Base-by-base conservation (phyloP, 2,113 vertebrate genomes). In the Etia nguti region DNA sequence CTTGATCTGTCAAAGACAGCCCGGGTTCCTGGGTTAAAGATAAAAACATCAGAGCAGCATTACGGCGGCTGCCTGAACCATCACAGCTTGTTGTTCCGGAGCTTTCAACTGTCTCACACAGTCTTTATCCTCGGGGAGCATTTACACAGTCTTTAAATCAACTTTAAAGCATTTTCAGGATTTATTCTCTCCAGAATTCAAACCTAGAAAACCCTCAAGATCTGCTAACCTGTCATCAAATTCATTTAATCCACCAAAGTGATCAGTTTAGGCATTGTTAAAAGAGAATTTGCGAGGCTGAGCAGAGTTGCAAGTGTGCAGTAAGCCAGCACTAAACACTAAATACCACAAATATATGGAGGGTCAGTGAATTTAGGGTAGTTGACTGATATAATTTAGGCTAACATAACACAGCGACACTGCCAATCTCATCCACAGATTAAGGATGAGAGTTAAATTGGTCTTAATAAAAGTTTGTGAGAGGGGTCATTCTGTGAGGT, bases 11-110 rank as follows among this genome's bases (percentile, higher is more conserved):
- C 59, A 92, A 24, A 81, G 82, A 81, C 59, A 86, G 60, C 86
- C 81, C 11, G 4, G 77, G 52, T 1, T 88, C 81, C 90, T 92
- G 79, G 52, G 86, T 86, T 41, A 20, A 79, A 83, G 29, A 88
- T 84, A 91, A 5, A 31, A 81, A 80, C 13, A 80, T 9, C 50
- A 0, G 7, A 75, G 55, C 20, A 54, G 46, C 11, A 50, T 77
- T n/a, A n/a, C 43, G 50, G 43, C 10, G 0, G 24, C 43, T 75
- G 70, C 46, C 6, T 48, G 26, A 75, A 77, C 26, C 15, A 31
- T 31, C 43, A 12, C 70, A 12, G 46, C 16, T n/a, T 31, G 0
- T 20, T 77, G 16, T n/a, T 50, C 16, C 16, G 48, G 43, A 50
- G 70, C 46, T 77, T 77, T 77, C 16, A 50, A 50, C 70, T 31